Conservation (phyloP, 2,888 invertebrate species). For the Lepidochitona cinerea region DNA sequence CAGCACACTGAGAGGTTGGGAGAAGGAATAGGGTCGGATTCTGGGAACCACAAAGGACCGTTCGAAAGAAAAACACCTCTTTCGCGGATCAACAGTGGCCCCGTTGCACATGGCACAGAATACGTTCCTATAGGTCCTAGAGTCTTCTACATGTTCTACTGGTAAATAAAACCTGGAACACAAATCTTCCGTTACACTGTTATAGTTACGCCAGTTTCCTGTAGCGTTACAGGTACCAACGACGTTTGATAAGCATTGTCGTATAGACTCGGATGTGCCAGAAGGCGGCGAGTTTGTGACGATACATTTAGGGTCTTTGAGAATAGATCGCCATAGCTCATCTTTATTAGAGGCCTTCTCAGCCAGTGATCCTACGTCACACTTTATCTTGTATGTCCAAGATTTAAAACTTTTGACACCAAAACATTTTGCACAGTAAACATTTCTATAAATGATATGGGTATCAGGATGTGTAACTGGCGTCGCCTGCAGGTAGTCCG, state of each 20-base stretch:
- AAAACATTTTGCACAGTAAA: neutral
- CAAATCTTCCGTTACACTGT: neutral
- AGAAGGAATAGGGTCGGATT: neutral
- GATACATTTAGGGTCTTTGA: neutral
- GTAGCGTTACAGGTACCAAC: neutral
- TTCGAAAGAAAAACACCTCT: neutral
- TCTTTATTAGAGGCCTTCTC: neutral
- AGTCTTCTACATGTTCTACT: neutral
- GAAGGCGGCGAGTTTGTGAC: neutral
- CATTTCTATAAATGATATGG: neutral
- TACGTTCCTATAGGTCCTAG: neutral
- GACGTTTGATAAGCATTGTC: neutral
- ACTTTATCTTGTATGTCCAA: neutral
- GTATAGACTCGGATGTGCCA: neutral
- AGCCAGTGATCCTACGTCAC: neutral
- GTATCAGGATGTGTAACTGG: neutral
- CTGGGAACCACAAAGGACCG: neutral
- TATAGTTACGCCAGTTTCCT: neutral
- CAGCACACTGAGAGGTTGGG: neutral
- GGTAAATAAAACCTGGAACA: neutral
- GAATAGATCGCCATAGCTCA: neutral
- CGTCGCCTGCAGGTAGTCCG: neutral
- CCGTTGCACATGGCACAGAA: conserved; percentile 5
- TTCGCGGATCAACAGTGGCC: neutral
- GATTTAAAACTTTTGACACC: neutral